Base-by-base conservation (phyloP, 2,113 vertebrate species). In the Clarias gariepinus region DNA sequence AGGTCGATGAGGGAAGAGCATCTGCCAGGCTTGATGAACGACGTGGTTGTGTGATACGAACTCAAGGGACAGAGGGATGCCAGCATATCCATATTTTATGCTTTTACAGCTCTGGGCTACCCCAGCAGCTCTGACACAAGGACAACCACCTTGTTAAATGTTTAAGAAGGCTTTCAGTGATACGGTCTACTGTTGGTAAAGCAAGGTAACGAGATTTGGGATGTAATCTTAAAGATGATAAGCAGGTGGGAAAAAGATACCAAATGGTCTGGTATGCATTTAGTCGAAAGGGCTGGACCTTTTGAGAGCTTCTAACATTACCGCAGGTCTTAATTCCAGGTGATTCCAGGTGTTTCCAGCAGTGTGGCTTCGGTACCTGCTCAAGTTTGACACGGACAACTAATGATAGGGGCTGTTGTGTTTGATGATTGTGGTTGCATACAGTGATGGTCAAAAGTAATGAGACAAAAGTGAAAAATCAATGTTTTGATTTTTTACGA, bases 21-120 rank as follows among this genome's bases (percentile, higher is more conserved):
- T 76, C 69, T 90, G 89, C 78, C 89, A 85, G 87, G n/a, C 15
- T 66, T 90, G 87, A 90, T 90, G 85, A 87, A 90, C 78, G 85
- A 88, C 57, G 18, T 19, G 57, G 64, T 33, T 61, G 68, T 82
- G 25, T 76, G 82, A 71, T 53, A 68, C 30, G 63, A 82, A 60
- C 88, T 73, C 85, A 8, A 77, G 88, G 88, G 85, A 87, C 33
- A 55, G 41, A 28, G 36, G 66, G 63, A 77, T 55, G 47, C 82
- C 19, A 33, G 4, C 55, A 47, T 2, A 55, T n/a, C 55, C 80
- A 57, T 33, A 41, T 85, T 84, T 85, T 55, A 85, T 63, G 60
- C 61, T 41, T 52, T 36, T 55, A 80, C 23, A 64, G 23, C 55
- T 36, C 53, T 74, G 57, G 15, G 23, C 60, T 41, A 19, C 69